Evolutionary conservation across 2,888 invertebrate species (phyloP), one percentile per base, ranked within the genome.

Genomic region (Microdon myrmicae): DNA sequence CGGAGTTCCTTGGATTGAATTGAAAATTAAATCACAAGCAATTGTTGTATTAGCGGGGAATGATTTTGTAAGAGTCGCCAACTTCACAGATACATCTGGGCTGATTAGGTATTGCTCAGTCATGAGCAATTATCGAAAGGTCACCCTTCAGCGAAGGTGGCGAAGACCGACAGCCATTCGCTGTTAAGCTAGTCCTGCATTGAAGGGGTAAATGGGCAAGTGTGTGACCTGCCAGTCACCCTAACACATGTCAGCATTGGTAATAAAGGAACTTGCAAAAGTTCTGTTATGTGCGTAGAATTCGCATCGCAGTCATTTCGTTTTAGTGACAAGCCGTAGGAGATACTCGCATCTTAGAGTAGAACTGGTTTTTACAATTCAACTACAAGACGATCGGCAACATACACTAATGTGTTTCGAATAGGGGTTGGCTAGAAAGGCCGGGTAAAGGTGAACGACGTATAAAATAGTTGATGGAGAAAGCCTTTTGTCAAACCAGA

Each of bases 1-100:
- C 34, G 31, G 14, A 48, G 39, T 37, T 44, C 43, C 29, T 53
- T 37, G 35, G 34, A 14, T 29, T 29, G 31, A 47, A 16, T 55
- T 41, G 34, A 17, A 55, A 55, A 47, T 55, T 39, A 55, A 55
- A 55, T 55, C 54, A 55, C 39, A 38, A 47, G 38, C 47, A 55
- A 47, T 47, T 55, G 39, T 34, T 55, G 47, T 45, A 38, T 55
- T 53, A 44, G 38, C 54, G 54, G n/a, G n/a, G 45, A 47, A 34
- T 47, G 39, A 55, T 55, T 55, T 55, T 25, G 39, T 34, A 55
- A 55, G 39, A 47, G 45, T 54, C 9, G 16, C 17, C 19, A 25
- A 35, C 34, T 39, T 17, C 16, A 41, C 31, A 10, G 20, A 2
- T 31, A 17, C 9, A 12, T 13, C 32, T 14, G 6, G 12, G 26